Base-by-base conservation (phyloP, 35 echinoderm and acorn worm genomes). In the Hemicentrotus pulcherrimus region DNA sequence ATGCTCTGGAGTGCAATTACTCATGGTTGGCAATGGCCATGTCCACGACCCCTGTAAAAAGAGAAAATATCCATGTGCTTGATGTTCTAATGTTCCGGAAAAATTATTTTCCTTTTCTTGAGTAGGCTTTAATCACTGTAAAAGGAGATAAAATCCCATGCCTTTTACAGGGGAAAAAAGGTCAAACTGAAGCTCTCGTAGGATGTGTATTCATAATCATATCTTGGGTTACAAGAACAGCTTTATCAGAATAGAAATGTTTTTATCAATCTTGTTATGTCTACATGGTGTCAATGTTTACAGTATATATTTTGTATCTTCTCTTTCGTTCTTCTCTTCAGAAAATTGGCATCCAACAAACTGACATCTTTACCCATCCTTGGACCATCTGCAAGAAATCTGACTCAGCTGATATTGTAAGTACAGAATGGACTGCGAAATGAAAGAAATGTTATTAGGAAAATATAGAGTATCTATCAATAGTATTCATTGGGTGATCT, bases 271-370 rank as follows among this genome's bases (percentile, higher is more conserved):
- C 28, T 78, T 78, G 22, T 78, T 78, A 24, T 55, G 19, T 78
- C 22, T 78, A 28, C 65, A 78, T 78, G 19, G 28, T 78, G 24
- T 78, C 22, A 28, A 78, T 7, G 7, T 78, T 78, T 22, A n/a
- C 4, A 78, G 7, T 41, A 90, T 87, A 87, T 87, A 15, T 41
- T 32, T 45, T 41, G 11, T 32, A 90, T 90, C 46, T 45, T 90
- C 24, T 55, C 47, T 52, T 52, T 92, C 48, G 48, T 58, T 50
- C 18, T 55, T n/a, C 28, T 93, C 28, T 50, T 13, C 91, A 93
- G 91, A 93, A 93, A 93, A 93, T 50, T 93, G 45, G 91, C 91
- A 93, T 93, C 91, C 91, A 93, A 93, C 91, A 93, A 93, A 58
- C 91, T 93, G 48, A 93, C 91, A 58, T 47, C 91, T 58, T 12